Evolutionary conservation across 2,113 vertebrate species (phyloP).

Genomic region (Prietella phreatophila): DNA sequence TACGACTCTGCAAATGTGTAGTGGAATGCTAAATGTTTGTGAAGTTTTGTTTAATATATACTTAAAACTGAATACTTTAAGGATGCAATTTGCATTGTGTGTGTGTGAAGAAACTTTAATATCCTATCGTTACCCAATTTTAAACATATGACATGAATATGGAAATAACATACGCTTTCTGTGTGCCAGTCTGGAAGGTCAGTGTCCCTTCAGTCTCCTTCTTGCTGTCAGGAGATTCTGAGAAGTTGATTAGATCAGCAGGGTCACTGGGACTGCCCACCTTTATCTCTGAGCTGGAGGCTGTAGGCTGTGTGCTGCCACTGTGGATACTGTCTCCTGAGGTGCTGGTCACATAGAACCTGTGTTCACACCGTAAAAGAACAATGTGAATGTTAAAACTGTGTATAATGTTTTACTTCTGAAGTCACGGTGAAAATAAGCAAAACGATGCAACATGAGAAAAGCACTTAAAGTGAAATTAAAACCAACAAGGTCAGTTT

Average conservation of each 20-base stretch:
- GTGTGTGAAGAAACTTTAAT: neutral
- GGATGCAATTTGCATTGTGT: neutral
- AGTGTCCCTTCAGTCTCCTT: conserved; percentile 44
- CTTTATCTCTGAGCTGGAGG: conserved; percentile 75
- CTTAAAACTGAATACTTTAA: neutral
- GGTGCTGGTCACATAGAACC: conserved; percentile 87
- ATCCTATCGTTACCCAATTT: neutral
- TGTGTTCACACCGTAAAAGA: conserved; percentile 52
- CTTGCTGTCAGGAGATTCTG: conserved; percentile 64
- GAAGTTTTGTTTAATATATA: neutral
- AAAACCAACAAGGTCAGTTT: neutral
- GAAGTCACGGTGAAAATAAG: neutral
- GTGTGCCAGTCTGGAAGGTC: conserved; percentile 46
- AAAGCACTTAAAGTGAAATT: neutral
- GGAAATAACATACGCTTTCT: conserved; percentile 71
- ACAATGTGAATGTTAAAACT: neutral
- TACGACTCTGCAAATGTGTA: no score
- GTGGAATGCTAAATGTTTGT: neutral
- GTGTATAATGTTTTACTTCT: neutral
- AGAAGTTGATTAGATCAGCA: conserved; percentile 75
- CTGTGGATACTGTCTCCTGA: conserved; percentile 93
- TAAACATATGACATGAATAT: neutral
- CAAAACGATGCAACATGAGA: neutral
- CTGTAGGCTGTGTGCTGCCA: conserved; percentile 68
- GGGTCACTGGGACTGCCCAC: conserved; percentile 58